These are phyloP conservation scores for Chrysolina oricalcia DNA, from an alignment of 2,888 invertebrate genomes.

Conservation along the genomic window DNA sequence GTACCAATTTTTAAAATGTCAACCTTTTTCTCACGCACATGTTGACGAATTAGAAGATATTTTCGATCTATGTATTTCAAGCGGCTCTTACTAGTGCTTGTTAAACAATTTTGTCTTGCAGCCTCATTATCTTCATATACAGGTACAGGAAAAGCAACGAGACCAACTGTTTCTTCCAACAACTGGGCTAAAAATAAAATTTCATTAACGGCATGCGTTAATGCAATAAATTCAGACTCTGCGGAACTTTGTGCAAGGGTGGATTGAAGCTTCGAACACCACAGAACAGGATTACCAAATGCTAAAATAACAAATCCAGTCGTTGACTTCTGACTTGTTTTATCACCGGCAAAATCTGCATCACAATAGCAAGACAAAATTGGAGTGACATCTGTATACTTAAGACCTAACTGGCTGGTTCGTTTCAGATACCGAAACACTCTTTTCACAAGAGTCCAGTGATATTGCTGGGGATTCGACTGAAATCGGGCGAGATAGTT, in stretches of 20 bases:
- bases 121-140: not conserved
- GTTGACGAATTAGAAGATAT: constrained; percentile 9
- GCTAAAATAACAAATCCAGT: not conserved
- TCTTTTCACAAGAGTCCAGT: not conserved
- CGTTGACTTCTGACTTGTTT: not conserved
- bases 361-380: not conserved
- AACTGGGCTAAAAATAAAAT: not conserved
- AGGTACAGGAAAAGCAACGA: not conserved
- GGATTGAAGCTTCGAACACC: not conserved
- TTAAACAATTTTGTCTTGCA: not conserved
- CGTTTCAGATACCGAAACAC: constrained; percentile 10
- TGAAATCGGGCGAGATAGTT: not conserved
- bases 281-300: not conserved
- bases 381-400: not conserved
- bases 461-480: not conserved
- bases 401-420: not conserved
- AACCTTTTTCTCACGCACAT: not conserved
- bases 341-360: constrained; percentile 1
- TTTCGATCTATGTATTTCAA: constrained; percentile 5
- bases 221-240: not conserved
- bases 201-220: not conserved
- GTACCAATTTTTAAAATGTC: not conserved
- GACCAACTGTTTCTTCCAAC: not conserved
- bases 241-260: not conserved
- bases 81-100: not conserved